These are phyloP conservation scores for Apoda limacodes DNA, from an alignment of 2,888 invertebrate species.

Conservation along the genomic window DNA sequence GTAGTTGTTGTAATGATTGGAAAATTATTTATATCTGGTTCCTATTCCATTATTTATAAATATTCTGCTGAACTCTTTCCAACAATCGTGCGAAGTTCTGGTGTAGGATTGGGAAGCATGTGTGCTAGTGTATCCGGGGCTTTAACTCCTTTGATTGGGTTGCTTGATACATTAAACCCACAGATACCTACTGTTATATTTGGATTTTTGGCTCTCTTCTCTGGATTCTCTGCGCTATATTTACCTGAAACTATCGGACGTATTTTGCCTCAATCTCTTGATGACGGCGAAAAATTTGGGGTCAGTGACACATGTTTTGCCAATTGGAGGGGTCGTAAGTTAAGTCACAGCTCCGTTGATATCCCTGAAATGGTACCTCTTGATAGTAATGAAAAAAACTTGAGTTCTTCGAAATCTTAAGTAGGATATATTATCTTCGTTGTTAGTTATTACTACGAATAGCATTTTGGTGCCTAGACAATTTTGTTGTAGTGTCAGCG, in stretches of 20 bases:
- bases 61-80: constrained; percentile 90
- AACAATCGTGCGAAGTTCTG: constrained; percentile 86
- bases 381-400: constrained; percentile 24
- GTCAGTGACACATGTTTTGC: constrained; percentile 85
- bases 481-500: too few species aligned
- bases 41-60: constrained; percentile 88
- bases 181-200: constrained; percentile 83
- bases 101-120: constrained; percentile 87
- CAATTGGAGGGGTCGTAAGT: constrained; percentile 65
- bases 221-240: constrained; percentile 79
- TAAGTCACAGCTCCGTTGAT: constrained; percentile 44
- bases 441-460: neutral
- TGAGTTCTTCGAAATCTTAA: constrained; percentile 37
- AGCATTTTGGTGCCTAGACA: neutral
- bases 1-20: constrained; percentile 80
- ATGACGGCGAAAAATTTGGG: constrained; percentile 88
- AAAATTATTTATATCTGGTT: constrained; percentile 86
- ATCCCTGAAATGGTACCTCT: constrained; percentile 55
- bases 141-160: constrained; percentile 80
- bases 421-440: neutral
- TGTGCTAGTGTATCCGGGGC: constrained; percentile 86
- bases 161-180: constrained; percentile 82
- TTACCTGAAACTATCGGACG: constrained; percentile 86
- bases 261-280: constrained; percentile 84
- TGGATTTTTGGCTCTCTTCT: constrained; percentile 77